Evolutionary conservation across 92 coral and sea anemone genomes (phyloP).

Genomic region (Umimayanthus kanabou): DNA sequence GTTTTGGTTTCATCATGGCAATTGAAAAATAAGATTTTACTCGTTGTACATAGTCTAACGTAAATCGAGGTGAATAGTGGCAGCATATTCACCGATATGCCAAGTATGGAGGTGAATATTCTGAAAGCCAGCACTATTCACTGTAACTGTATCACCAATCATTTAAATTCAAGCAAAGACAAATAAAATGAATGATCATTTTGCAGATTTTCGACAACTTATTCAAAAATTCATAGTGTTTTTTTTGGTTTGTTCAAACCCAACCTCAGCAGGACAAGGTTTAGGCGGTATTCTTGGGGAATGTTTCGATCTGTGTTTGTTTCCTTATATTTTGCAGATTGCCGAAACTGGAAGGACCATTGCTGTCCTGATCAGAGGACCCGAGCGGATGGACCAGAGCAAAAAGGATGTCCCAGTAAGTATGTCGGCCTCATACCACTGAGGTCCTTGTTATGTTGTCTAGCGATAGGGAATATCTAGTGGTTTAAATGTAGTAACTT

Average conservation of each 20-base stretch:
- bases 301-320: neutral
- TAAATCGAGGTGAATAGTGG: too few species aligned
- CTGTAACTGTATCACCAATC: too few species aligned
- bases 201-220: neutral
- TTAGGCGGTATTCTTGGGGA: neutral
- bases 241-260: neutral
- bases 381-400: neutral
- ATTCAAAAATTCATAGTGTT: too few species aligned
- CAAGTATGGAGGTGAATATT: too few species aligned
- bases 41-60: too few species aligned
- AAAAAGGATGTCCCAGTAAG: slow-evolving; percentile 29
- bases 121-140: too few species aligned
- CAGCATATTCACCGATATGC: too few species aligned
- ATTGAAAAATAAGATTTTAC: too few species aligned
- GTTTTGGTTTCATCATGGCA: too few species aligned
- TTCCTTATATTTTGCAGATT: neutral
- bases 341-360: slow-evolving; percentile 2
- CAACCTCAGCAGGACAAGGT: neutral
- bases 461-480: neutral
- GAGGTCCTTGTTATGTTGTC: neutral
- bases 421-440: neutral
- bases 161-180: too few species aligned
- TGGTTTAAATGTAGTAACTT: too few species aligned
- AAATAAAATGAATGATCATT: neutral
- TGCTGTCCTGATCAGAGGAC: slow-evolving; percentile 29